Base-by-base conservation (phyloP, 2,797 vertebrate genomes). In the Naso thynnoides region DNA sequence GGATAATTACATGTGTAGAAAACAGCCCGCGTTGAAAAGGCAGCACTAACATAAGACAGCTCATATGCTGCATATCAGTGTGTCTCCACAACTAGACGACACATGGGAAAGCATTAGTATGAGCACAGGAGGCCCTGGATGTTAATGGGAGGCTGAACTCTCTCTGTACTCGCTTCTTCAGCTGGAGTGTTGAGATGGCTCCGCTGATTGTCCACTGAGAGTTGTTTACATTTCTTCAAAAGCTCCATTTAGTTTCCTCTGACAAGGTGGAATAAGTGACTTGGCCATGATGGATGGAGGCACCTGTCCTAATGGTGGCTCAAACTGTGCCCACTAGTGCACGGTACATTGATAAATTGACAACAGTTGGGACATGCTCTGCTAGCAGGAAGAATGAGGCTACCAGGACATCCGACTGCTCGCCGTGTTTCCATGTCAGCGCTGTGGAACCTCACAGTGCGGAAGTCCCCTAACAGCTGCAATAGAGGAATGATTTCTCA, bases 281-380 rank as follows among this genome's bases (percentile, higher is more conserved):
- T 96, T 73, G 94, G 95, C 94, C 94, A 96, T 98, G 98, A 99
- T 99, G 96, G 97, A 99, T 99, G 96, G 96, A 95, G 94, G 96
- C 96, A 98, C 98, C 96, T 98, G 97, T 96, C 95, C 96, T 99
- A 98, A 99, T 98, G 97, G 97, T 95, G 95, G 96, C 96, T 98
- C 97, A 98, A 96, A 98, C 98, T 99, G 98, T 98, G 97, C 97
- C 96, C 96, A 98, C 96, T 95, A 97, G 97, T 96, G 97, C 97
- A 98, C 95, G 95, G 93, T 98, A 99, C 97, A 95, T 96, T 99
- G 97, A 99, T 97, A 97, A 99, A 99, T 99, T 96, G 97, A 98
- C 96, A 97, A 97, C 97, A 97, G 96, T 97, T 97, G 96, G 96
- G 96, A 97, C 95, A 96, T 96, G 96, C 96, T 97, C 96, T 89